Evolutionary conservation across 2,797 vertebrate species (phyloP), one percentile per base, ranked within the genome.

Genomic region (Sarcoramphus papa): DNA sequence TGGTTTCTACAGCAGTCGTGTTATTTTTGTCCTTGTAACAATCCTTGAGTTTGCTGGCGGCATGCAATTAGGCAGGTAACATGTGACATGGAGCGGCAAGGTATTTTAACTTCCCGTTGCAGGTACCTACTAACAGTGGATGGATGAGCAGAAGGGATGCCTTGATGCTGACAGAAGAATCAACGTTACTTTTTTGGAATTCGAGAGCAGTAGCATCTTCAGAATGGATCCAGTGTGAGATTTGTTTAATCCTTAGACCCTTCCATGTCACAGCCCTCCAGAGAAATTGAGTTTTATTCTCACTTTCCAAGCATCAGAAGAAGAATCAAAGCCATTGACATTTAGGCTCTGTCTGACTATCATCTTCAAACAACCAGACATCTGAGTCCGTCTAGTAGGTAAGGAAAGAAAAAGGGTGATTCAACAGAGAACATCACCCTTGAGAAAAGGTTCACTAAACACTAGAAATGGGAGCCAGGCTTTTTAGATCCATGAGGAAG

Each of bases 1-100:
- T 95, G 84, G 91, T 96, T 97, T 96, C 81, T 90, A 96, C 81
- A 96, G 92, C 68, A 96, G 85, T 85, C 67, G 35, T 93, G 74
- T 90, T 94, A 86, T 93, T 97, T 47, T 92, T 90, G 85, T 90
- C 67, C 62, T 68, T 92, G n/a, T 88, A 94, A 94, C 79, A 93
- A 75, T 23, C 48, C 51, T 91, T 69, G 75, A 92, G 75, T 89
- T 84, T 76, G 27, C 64, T 70, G 27, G 60, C 35, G 37, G 85
- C 57, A 63, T 70, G 77, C 86, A 95, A 63, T 94, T 96, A 95
- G 77, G 81, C 56, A 90, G 84, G 62, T 27, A 94, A 45, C 35
- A 64, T 73, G 5, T 41, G 53, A 70, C 30, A 62, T 37, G 62
- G 37, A 87, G 60, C 48, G 70, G n/a, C 2, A 56, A 47, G 9